Percentiles rank a stretch among this genome's conserved stretches.
Evolutionary conservation across 1,140 invertebrate genomes (phyloP).

Genomic region (Glomeris maerens): DNA sequence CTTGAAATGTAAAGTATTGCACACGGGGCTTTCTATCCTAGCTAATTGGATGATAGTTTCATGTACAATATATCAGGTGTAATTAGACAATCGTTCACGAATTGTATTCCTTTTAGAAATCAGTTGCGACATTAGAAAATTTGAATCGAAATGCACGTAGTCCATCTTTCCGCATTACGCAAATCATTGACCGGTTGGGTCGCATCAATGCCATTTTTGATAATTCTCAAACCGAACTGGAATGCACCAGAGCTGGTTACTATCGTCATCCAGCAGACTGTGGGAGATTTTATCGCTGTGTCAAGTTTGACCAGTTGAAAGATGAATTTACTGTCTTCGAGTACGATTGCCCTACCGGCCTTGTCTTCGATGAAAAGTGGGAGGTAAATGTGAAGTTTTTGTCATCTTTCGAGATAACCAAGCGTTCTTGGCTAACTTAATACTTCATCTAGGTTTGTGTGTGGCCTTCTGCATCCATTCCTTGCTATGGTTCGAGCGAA

Average conservation of each 20-base stretch:
- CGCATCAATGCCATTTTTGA: slow-evolving; percentile 51
- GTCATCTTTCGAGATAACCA: too few species aligned
- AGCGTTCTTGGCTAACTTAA: too few species aligned
- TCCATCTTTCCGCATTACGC: slow-evolving; percentile 53
- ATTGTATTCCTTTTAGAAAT: too few species aligned
- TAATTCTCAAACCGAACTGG: slow-evolving; percentile 49
- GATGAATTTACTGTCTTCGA: slow-evolving; percentile 64
- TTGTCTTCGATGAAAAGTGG: slow-evolving; percentile 59
- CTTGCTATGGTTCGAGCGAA: slow-evolving; percentile 43
- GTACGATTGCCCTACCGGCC: slow-evolving; percentile 64
- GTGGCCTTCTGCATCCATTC: slow-evolving; percentile 58
- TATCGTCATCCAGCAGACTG: slow-evolving; percentile 64
- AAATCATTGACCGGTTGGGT: slow-evolving; percentile 54
- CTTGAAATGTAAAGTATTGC: too few species aligned
- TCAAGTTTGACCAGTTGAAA: slow-evolving; percentile 57
- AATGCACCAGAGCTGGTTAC: slow-evolving; percentile 60
- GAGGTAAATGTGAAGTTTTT: too few species aligned
- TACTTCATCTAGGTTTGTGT: too few species aligned
- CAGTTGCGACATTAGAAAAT: background rate
- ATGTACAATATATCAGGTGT: too few species aligned
- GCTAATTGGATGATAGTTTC: too few species aligned
- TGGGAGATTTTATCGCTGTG: slow-evolving; percentile 64
- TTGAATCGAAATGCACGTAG: background rate
- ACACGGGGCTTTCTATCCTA: too few species aligned
- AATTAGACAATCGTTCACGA: too few species aligned